Percentiles rank a stretch among this genome's conserved stretches.
phyloP scores from a whole-genome alignment of 2,888 invertebrate species.

The Phengaris alcon region DNA sequence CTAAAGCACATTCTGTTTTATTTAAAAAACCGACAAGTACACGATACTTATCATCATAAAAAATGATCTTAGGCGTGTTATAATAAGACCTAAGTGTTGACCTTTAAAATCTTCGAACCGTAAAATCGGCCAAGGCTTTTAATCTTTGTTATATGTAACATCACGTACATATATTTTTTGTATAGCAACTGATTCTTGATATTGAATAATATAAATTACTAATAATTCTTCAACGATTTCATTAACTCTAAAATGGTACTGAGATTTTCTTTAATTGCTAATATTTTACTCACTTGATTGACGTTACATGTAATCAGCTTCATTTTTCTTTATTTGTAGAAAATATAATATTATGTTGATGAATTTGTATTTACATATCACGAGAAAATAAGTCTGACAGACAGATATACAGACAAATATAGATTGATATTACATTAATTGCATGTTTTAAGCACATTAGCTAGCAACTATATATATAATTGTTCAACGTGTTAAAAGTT shows the following conservation, averaged over 20 bases:
- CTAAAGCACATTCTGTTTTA: background rate
- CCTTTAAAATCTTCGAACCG: slow-evolving; percentile 54
- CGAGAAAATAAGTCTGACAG: background rate
- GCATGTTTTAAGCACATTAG: background rate
- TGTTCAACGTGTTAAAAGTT: background rate
- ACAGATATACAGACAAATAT: background rate
- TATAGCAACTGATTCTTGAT: slow-evolving; percentile 32
- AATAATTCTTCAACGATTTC: slow-evolving; percentile 1
- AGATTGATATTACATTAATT: background rate
- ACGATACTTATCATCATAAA: slow-evolving; percentile 2
- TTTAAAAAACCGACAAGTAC: slow-evolving; percentile 11
- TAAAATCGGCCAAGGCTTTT: slow-evolving; percentile 56
- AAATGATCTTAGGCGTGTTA: slow-evolving; percentile 21
- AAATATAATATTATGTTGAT: background rate
- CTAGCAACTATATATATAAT: background rate
- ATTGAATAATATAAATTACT: background rate
- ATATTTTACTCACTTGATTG: slow-evolving; percentile 5
- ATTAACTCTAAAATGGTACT: background rate
- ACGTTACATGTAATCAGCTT: background rate
- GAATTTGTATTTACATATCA: background rate
- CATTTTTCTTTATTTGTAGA: background rate
- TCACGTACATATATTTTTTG: slow-evolving; percentile 46
- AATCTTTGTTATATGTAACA: slow-evolving; percentile 45
- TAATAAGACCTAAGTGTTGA: slow-evolving; percentile 48
- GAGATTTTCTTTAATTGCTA: background rate